Evolutionary conservation across 1,140 invertebrate genomes (phyloP), one percentile per base, ranked within the genome.

Genomic region (Gryon sp.): DNA sequence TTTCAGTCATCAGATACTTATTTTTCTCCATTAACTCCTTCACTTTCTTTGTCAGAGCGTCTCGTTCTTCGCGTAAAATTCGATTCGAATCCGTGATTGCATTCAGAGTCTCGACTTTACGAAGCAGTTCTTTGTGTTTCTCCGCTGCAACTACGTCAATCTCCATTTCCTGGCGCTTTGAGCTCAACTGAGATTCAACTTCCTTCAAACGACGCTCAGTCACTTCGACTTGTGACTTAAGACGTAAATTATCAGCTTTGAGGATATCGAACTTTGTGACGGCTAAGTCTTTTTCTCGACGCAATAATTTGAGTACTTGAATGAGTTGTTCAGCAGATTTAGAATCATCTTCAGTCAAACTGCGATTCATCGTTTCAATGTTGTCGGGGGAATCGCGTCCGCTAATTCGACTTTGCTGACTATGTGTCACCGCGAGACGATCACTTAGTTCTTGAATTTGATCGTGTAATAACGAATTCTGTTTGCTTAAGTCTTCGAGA

Each of bases 71-170:
- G 36, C 97, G 90, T 22, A 99, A 89, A 53, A 95, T 91, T 83
- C 94, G 92, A 85, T 98, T 99, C 78, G 96, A 98, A 85, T 98
- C 97, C 0, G 94, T 95, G 14, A 98, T 92, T 1, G 97, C 94
- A 90, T 97, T 96, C 0, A 98, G 83, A 0, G 95, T 97, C 87
- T 98, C 93, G 4, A 96, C 93, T 90, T 98, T 97, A 43, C 95
- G 90, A 80, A 98, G 87, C 24, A 98, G 90, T 84, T 98, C 96
- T 1, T 94, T 92, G 85, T 98, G 96, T 84, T 95, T 96, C 12
- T 92, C 90, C 0, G 93, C 91, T 3, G 94, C 93, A 7, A 94
- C 91, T 14, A 93, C 87, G 80, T 89, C 84, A 2, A 92, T 91
- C 86, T 95, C 94, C 15, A 91, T 90, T 50, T 92, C 91, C 84